Conservation (phyloP, 2,113 vertebrate genomes). For the Amphiprion percula region DNA sequence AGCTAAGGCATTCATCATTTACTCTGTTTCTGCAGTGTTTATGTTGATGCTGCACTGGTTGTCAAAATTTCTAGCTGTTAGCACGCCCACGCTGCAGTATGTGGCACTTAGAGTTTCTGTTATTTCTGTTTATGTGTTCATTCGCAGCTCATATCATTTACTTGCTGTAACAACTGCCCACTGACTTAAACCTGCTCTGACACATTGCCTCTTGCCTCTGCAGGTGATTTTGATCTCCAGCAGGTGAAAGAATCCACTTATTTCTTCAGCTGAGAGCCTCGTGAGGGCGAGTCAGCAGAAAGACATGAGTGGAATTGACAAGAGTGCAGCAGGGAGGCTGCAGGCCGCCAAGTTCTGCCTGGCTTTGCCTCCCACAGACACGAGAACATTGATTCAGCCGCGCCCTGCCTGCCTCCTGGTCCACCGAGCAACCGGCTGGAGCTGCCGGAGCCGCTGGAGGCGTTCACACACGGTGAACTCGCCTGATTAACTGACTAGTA, state of each 20-base stretch:
- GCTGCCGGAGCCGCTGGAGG: slow-evolving; percentile 34
- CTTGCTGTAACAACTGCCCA: neutral
- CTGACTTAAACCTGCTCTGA: slow-evolving; percentile 40
- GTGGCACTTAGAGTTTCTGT: neutral
- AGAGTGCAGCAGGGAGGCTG: slow-evolving; percentile 47
- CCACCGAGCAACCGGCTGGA: neutral
- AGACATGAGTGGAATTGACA: slow-evolving; percentile 66
- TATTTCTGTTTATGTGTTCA: neutral
- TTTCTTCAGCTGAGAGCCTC: slow-evolving; percentile 94
- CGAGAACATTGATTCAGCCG: slow-evolving; percentile 62
- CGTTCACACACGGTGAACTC: slow-evolving; percentile 32
- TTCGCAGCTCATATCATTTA: neutral
- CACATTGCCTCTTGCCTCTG: slow-evolving; percentile 29
- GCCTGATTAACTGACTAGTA: slow-evolving; percentile 54
- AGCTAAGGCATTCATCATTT: too few relatives aligned
- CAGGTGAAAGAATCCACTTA: slow-evolving; percentile 92
- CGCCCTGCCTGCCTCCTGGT: slow-evolving; percentile 39
- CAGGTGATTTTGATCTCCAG: slow-evolving; percentile 91
- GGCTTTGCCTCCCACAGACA: slow-evolving; percentile 53
- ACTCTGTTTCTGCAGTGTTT: neutral
- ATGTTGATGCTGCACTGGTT: fast-evolving
- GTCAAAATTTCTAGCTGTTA: too few relatives aligned
- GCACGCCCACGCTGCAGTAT: too few relatives aligned
- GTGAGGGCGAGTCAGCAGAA: slow-evolving; percentile 49
- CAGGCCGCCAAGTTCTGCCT: slow-evolving; percentile 5